Base-by-base conservation (phyloP, 2,888 invertebrate species). In the Globia sparganii region DNA sequence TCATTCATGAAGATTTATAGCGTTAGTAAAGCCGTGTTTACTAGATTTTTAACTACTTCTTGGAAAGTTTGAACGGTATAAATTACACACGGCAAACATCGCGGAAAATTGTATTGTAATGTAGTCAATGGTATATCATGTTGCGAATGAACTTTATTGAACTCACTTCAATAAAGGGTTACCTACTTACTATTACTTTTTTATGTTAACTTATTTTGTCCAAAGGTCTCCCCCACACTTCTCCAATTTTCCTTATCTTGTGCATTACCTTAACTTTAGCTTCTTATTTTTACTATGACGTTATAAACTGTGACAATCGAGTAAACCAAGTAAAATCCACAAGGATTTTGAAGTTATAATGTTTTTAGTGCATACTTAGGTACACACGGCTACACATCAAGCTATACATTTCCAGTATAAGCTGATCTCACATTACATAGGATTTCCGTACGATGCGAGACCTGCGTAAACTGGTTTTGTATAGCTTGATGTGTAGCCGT, bases 1-100 rank as follows among this genome's bases (percentile, higher is more conserved):
- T 93, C 95, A 95, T 95, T 95, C 93, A 95, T 93, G 89, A 83
- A 92, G 87, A 95, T 95, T 95, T 95, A 93, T 94, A 93, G 91
- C 85, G 88, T 90, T 86, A 87, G 87, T 87, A 88, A 87, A 79
- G 70, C 72, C 67, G 82, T 78, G 81, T 85, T 88, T 88, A 90
- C 86, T 89, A 91, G 89, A 87, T 89, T 88, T 88, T 90, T 90
- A 89, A 89, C 89, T 86, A 81, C 72, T 93, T 93, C 93, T 84
- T 76, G 85, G 94, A 94, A 94, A 79, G 75, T 46, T 88, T 82
- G 40, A 59, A 77, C 34, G 31, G 76, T 77, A 68, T 76, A 76
- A 75, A 70, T 74, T 56, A 76, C 85, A 75, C 46, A 70, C 46
- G 37, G 61, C 37, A 53, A 72, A 62, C 28, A 80, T 61, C 59